Base-by-base conservation (phyloP, 2,888 invertebrate species). In the Macropis europaea region DNA sequence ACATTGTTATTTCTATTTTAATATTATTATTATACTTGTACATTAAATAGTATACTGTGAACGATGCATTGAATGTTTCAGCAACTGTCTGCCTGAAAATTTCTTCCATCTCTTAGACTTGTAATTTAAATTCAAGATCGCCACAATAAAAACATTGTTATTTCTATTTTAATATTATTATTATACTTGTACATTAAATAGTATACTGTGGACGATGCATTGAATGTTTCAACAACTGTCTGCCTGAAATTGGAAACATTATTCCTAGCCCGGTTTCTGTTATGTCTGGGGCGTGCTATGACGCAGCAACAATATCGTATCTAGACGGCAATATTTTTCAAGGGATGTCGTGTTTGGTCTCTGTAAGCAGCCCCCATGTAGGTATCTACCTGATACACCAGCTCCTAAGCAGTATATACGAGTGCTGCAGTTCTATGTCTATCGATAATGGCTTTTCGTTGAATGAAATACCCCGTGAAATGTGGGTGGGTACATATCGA, bases 401-500 rank as follows among this genome's bases (percentile, higher is more conserved):
- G 28, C 17, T 56, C 52, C 22, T 40, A 40, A 32, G 17, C 17
- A 15, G 19, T 45, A 52, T 28, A 32, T 56, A 56, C 28, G 43
- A 13, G 15, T 13, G 30, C 32, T 45, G 3, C 34, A 26, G 50
- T 54, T 42, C 40, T 50, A 19, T 28, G 43, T 50, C 45, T 34
- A 38, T 53, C 68, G 22, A 57, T 71, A 84, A 82, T 81, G 82
- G 81, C 71, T 83, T 83, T 82, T 73, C 77, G 73, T 81, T 79
- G 73, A 82, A 84, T 82, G 82, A 85, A 85, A 80, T 83, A 80
- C 80, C 76, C 73, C 71, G 79, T 76, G 79, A 85, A 81, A 83
- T 59, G 81, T 76, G 79, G 78, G 70, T 75, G 50, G 76, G 57
- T 70, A 45, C 38, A 50, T 47, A 76, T 67, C 76, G 79, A 62